Evolutionary conservation across 2,888 invertebrate species (phyloP).

Genomic region (Schizotus pectinicornis): DNA sequence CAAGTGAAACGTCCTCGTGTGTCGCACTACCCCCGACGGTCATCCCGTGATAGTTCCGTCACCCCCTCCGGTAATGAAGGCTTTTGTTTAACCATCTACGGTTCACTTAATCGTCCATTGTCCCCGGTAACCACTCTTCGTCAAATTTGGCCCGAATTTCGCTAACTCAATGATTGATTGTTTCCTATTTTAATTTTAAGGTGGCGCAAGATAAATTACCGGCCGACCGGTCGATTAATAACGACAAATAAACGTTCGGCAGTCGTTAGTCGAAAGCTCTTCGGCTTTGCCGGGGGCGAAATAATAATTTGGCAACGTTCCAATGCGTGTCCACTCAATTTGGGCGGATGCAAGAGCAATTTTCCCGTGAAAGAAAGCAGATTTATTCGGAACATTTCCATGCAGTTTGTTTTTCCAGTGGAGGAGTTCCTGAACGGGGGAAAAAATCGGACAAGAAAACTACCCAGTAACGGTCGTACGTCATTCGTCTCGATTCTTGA

Average conservation of each 20-base stretch:
- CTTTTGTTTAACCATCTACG: too few relatives aligned
- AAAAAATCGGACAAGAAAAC: constrained; percentile 12
- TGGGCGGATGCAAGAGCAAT: constrained; percentile 8
- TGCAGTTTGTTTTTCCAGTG: constrained; percentile 3
- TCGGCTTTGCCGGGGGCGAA: background rate
- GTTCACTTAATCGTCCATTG: constrained; percentile 13
- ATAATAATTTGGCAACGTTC: constrained; percentile 19
- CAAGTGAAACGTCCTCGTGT: too few relatives aligned
- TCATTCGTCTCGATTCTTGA: background rate
- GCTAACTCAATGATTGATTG: constrained; percentile 15
- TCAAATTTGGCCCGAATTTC: constrained; percentile 9
- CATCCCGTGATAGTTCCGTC: too few relatives aligned
- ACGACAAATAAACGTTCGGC: background rate
- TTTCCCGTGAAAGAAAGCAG: background rate
- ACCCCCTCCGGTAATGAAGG: too few relatives aligned
- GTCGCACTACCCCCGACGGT: background rate
- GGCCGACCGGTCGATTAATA: background rate
- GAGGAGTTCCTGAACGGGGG: background rate
- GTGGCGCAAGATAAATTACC: constrained; percentile 13
- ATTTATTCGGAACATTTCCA: constrained; percentile 18
- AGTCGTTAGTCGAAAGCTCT: background rate
- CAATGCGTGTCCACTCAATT: constrained; percentile 11
- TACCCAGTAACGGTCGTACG: constrained; percentile 2
- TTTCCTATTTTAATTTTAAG: constrained; percentile 16
- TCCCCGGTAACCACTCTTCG: constrained; percentile 11